Conservation (phyloP, 2,888 invertebrate species). For the Parasteatoda lunata region DNA sequence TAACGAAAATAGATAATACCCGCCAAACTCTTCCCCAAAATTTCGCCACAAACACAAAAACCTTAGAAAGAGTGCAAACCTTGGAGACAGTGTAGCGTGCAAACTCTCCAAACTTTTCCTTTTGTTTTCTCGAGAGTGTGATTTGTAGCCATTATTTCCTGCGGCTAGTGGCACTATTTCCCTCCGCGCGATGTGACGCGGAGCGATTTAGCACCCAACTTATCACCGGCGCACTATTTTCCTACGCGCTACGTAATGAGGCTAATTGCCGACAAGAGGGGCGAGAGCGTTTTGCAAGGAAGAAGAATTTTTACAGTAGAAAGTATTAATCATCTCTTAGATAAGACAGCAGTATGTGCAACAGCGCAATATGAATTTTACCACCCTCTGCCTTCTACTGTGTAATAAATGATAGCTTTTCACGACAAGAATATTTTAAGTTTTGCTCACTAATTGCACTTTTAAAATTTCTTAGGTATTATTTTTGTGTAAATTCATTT, state of each 20-base stretch:
- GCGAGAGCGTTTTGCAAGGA: slow-evolving; percentile 62
- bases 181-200: slow-evolving; percentile 61
- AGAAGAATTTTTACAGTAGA: slow-evolving; percentile 52
- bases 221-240: slow-evolving; percentile 60
- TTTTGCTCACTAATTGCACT: slow-evolving; percentile 58
- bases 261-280: slow-evolving; percentile 67
- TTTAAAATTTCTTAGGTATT: slow-evolving; percentile 49
- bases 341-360: slow-evolving; percentile 36
- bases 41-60: slow-evolving; percentile 25
- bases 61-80: slow-evolving; percentile 20
- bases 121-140: slow-evolving; percentile 66
- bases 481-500: slow-evolving; percentile 39
- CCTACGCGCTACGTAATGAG: slow-evolving; percentile 51
- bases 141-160: slow-evolving; percentile 67
- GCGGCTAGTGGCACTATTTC: slow-evolving; percentile 55
- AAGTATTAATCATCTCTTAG: slow-evolving; percentile 60
- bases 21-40: slow-evolving; percentile 22
- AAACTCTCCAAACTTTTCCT: slow-evolving; percentile 43
- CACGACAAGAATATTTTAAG: slow-evolving; percentile 54
- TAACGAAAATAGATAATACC: no score
- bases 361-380: slow-evolving; percentile 37
- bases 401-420: slow-evolving; percentile 55
- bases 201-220: slow-evolving; percentile 67
- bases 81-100: slow-evolving; percentile 27
- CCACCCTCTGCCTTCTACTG: slow-evolving; percentile 20